Conservation (phyloP, 2,888 invertebrate genomes). For the Drosophila kuntzei region DNA sequence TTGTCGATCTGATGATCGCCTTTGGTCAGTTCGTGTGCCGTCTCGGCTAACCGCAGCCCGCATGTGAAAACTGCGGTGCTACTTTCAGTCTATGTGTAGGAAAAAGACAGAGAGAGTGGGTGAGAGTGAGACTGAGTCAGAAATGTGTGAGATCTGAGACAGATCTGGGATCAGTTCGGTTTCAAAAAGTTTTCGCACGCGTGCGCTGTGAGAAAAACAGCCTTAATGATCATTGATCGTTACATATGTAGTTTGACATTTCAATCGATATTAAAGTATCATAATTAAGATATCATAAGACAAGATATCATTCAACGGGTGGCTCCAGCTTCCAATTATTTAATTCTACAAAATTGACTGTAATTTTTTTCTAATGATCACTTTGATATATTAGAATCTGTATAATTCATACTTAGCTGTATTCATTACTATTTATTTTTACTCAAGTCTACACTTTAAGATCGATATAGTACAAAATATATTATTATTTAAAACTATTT, state of each 20-base stretch:
- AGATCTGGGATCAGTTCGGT: slow-evolving; percentile 12
- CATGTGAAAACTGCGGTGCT: slow-evolving; percentile 57
- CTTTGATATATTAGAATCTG: too few species aligned
- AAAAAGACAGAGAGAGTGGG: slow-evolving; percentile 9
- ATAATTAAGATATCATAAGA: slow-evolving; percentile 9
- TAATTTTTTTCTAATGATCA: too few species aligned
- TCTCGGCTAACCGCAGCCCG: slow-evolving; percentile 69
- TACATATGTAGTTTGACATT: slow-evolving; percentile 31
- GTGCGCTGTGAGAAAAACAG: slow-evolving; percentile 33
- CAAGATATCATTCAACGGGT: background rate
- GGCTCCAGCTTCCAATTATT: too few species aligned
- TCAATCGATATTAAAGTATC: slow-evolving; percentile 16
- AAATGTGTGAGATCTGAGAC: slow-evolving; percentile 30
- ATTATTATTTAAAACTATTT: too few species aligned
- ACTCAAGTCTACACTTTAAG: too few species aligned
- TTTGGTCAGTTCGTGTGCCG: slow-evolving; percentile 53
- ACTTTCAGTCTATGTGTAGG: slow-evolving; percentile 21
- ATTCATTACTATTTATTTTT: too few species aligned
- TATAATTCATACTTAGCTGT: too few species aligned
- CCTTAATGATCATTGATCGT: slow-evolving; percentile 21
- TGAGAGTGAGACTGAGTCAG: background rate
- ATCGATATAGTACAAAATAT: too few species aligned
- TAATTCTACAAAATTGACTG: too few species aligned
- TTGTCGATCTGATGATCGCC: slow-evolving; percentile 27
- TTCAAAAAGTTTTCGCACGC: slow-evolving; percentile 37